Percentiles rank a stretch among this genome's conserved stretches.
Conservation (phyloP, 2,113 vertebrate species). For the Channa argus region DNA sequence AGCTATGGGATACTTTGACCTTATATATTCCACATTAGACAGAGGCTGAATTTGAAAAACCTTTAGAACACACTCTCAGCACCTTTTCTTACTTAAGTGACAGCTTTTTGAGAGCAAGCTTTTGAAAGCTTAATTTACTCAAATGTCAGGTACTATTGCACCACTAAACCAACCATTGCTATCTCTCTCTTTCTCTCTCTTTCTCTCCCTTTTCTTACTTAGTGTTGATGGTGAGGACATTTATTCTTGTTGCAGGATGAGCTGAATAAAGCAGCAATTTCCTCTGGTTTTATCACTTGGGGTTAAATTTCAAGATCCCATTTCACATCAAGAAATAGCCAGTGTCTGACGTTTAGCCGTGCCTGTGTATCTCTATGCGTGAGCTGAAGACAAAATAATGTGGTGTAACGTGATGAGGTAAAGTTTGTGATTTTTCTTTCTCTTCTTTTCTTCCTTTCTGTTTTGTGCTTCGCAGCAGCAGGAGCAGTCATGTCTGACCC, state of each 20-base stretch:
- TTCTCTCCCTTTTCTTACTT: not conserved
- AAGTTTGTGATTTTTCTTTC: not conserved
- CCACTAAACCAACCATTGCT: conserved; percentile 8
- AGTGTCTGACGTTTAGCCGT: not conserved
- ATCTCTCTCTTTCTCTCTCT: not conserved
- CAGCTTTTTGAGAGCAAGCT: not conserved
- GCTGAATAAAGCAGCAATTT: not conserved
- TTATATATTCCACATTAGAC: not conserved
- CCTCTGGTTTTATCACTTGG: not conserved
- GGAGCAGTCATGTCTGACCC: conserved; percentile 43
- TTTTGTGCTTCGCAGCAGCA: conserved; percentile 26
- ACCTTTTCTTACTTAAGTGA: conserved; percentile 10
- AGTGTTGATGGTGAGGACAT: not conserved
- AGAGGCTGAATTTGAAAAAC: not conserved
- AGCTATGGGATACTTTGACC: not conserved
- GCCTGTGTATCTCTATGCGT: not conserved
- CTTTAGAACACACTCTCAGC: not conserved
- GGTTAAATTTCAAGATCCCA: not conserved
- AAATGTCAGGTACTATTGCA: conserved; percentile 14
- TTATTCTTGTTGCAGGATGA: not conserved
- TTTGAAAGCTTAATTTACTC: conserved; percentile 8
- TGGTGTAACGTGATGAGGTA: conserved; percentile 3
- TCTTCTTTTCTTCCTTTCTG: not conserved
- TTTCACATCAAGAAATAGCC: not conserved
- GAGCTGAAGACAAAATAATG: not conserved